phyloP scores from a whole-genome alignment of 2,797 vertebrate genomes.

The Rhinogobio ventralis region DNA sequence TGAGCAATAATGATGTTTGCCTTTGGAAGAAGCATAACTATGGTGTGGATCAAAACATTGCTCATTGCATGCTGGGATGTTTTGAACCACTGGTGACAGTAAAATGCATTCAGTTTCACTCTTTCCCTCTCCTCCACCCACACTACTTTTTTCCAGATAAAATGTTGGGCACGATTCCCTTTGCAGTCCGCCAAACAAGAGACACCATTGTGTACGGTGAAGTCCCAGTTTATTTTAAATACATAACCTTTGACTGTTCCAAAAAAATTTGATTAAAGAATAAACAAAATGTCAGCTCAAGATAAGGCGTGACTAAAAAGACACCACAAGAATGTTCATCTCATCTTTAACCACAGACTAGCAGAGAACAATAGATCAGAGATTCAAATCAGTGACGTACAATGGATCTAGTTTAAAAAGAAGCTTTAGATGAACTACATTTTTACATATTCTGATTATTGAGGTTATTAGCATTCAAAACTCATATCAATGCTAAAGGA shows the following conservation, averaged over 20 bases:
- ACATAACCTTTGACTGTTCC: slow-evolving; percentile 26
- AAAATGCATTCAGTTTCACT: neutral
- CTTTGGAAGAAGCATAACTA: neutral
- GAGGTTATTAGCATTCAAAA: neutral
- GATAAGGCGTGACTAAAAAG: neutral
- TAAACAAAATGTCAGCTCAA: neutral
- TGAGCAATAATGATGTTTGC: neutral
- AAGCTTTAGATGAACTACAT: neutral
- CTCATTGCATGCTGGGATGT: neutral
- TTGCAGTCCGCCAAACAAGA: slow-evolving; percentile 33
- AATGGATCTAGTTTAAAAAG: neutral
- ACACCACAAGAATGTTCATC: slow-evolving; percentile 22
- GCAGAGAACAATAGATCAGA: neutral
- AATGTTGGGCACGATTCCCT: neutral
- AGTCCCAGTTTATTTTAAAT: slow-evolving; percentile 38
- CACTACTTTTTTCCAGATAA: slow-evolving; percentile 18
- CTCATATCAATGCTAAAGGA: neutral
- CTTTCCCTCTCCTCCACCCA: slow-evolving; percentile 8
- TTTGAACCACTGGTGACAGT: neutral
- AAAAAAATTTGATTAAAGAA: slow-evolving; percentile 5
- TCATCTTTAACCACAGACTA: neutral
- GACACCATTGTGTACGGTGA: slow-evolving; percentile 42
- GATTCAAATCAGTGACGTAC: neutral
- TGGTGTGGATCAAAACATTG: neutral
- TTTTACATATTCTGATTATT: neutral